A percentile compares a stretch with the other conserved stretches of the same genome.
Conservation (phyloP, 53 echinoderm and acorn worm genomes). For the Hippasteria phrygiana region DNA sequence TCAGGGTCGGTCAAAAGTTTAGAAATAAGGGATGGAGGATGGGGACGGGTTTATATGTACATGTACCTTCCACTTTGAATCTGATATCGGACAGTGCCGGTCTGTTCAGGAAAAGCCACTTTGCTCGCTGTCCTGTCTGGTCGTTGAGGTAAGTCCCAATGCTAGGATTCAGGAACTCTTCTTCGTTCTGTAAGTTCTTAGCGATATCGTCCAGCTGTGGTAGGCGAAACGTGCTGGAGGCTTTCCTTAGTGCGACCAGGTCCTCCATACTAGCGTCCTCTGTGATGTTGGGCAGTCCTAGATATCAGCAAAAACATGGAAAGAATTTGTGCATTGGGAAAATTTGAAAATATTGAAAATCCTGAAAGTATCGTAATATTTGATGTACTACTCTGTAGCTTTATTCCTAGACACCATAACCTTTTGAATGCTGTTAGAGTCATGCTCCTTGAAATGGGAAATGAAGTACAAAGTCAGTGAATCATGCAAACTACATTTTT, state of each 20-base stretch:
- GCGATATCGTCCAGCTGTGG: conserved; percentile 68
- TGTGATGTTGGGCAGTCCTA: conserved; percentile 43
- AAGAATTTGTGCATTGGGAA: background rate
- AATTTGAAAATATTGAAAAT: no score
- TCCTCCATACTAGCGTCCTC: conserved; percentile 40
- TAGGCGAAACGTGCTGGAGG: conserved; percentile 67
- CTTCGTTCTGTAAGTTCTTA: conserved; percentile 75
- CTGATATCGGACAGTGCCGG: conserved; percentile 73
- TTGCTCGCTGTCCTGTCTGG: conserved; percentile 68
- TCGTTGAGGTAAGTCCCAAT: conserved; percentile 92
- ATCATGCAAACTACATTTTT: no score
- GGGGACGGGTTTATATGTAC: no score
- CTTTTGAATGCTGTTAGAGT: no score
- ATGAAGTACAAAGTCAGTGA: no score
- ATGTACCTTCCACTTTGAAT: conserved; percentile 85
- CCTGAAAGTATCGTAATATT: background rate
- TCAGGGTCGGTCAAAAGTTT: no score
- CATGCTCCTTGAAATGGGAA: no score
- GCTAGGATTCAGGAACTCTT: conserved; percentile 85
- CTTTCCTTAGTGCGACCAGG: conserved; percentile 60
- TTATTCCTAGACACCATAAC: no score
- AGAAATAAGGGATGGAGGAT: no score
- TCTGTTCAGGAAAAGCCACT: conserved; percentile 79
- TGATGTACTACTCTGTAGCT: no score
- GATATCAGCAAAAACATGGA: background rate